phyloP scores from a whole-genome alignment of 2,797 vertebrate species.

The Typhlichthys eigenmanni region DNA sequence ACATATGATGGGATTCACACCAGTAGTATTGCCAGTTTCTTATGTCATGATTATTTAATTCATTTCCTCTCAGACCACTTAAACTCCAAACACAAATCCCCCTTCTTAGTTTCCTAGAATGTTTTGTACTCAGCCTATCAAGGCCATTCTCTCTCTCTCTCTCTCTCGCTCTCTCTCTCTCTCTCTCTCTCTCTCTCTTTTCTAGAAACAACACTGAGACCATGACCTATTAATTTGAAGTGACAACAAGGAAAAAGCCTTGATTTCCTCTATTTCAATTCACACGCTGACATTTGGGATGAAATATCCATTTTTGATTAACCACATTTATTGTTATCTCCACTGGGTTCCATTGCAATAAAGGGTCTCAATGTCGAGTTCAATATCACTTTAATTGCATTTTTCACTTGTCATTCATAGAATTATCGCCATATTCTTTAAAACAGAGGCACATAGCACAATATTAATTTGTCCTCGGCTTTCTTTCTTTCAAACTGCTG shows the following conservation, averaged over 20 bases:
- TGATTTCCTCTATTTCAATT: too few relatives aligned
- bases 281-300: too few relatives aligned
- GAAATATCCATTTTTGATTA: too few relatives aligned
- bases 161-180: constrained; percentile 7
- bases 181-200: constrained; percentile 13
- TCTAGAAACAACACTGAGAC: too few relatives aligned
- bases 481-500: constrained; percentile 16
- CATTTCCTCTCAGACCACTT: constrained; percentile 56
- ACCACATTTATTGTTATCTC: too few relatives aligned
- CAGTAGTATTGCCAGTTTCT: constrained; percentile 38
- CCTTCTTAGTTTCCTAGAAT: constrained; percentile 30
- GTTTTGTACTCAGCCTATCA: constrained; percentile 17
- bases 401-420: constrained; percentile 49
- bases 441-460: not conserved
- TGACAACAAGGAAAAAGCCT: too few relatives aligned
- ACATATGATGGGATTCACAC: not conserved
- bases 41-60: constrained; percentile 73
- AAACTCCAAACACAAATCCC: constrained; percentile 57
- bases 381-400: constrained; percentile 30
- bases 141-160: constrained; percentile 32
- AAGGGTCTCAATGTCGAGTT: too few relatives aligned
- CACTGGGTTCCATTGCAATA: too few relatives aligned
- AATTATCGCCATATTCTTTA: constrained; percentile 9
- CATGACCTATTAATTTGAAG: too few relatives aligned
- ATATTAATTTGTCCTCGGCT: constrained; percentile 1